Percentiles rank a stretch among this genome's conserved stretches.
These are phyloP conservation scores for Orthosia gracilis DNA, from an alignment of 2,888 invertebrate genomes.

Conservation along the genomic window DNA sequence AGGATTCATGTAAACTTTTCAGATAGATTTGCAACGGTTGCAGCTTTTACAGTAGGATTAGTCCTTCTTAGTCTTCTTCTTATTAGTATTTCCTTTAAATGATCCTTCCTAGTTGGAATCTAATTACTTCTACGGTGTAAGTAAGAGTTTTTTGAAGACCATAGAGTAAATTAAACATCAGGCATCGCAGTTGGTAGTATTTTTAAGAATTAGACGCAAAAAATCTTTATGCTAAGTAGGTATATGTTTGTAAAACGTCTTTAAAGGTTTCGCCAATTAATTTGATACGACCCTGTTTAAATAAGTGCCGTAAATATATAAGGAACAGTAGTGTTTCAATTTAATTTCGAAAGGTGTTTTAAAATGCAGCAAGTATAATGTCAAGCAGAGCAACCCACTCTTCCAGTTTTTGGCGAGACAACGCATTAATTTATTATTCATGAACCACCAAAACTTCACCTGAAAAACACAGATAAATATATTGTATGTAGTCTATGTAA, in stretches of 20 bases:
- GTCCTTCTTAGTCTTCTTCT: too few species aligned
- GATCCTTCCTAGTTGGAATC: background rate
- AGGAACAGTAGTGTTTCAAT: background rate
- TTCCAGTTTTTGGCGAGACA: slow-evolving; percentile 22
- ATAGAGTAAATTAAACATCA: background rate
- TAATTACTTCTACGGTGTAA: background rate
- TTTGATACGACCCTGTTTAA: slow-evolving; percentile 1
- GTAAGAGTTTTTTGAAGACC: background rate
- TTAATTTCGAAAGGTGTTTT: slow-evolving; percentile 17
- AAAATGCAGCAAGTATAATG: slow-evolving; percentile 9
- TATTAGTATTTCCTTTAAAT: too few species aligned
- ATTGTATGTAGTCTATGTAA: slow-evolving; percentile 29
- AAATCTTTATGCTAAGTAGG: background rate
- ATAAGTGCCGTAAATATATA: background rate
- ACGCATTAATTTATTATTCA: slow-evolving; percentile 43
- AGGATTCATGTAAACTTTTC: background rate
- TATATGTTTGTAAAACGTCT: background rate
- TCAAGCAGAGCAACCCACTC: slow-evolving; percentile 35
- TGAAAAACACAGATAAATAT: background rate
- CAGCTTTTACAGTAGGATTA: background rate
- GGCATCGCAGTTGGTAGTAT: background rate
- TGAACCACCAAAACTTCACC: slow-evolving; percentile 2
- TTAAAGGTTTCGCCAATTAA: background rate
- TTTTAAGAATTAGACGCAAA: background rate
- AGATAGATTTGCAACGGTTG: background rate